Conservation (phyloP, 1,140 invertebrate genomes). For the Matsumurasca onukii region DNA sequence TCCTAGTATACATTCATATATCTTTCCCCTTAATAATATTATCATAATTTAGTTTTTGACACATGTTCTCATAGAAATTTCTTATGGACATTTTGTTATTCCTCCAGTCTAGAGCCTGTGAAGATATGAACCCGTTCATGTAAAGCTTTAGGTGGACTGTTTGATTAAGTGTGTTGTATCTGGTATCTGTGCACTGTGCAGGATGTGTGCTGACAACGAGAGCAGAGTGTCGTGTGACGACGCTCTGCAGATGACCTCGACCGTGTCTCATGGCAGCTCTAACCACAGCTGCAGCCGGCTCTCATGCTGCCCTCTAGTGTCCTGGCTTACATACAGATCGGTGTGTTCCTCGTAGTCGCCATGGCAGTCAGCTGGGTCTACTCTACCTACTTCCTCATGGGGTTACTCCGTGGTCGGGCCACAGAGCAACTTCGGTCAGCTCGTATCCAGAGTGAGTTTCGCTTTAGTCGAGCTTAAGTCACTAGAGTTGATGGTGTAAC, state of each 20-base stretch:
- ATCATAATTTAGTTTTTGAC: too few relatives aligned
- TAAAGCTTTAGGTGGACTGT: too few relatives aligned
- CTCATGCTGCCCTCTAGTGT: slow-evolving; percentile 87
- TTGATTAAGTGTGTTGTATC: background rate
- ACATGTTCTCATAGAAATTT: too few relatives aligned
- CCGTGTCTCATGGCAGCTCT: slow-evolving; percentile 91
- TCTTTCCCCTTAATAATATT: too few relatives aligned
- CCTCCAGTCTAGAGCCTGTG: too few relatives aligned
- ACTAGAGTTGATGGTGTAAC: too few relatives aligned
- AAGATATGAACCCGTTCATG: too few relatives aligned
- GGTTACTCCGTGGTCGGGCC: slow-evolving; percentile 72
- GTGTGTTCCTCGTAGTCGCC: slow-evolving; percentile 83
- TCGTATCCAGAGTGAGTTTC: slow-evolving; percentile 46
- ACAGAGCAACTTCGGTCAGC: slow-evolving; percentile 55
- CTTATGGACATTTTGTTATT: too few relatives aligned
- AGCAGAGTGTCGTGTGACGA: background rate
- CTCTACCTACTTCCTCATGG: slow-evolving; percentile 90
- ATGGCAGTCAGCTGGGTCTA: slow-evolving; percentile 91
- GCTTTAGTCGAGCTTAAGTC: too few relatives aligned
- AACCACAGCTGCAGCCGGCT: slow-evolving; percentile 88
- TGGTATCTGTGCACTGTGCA: background rate
- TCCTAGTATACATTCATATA: too few relatives aligned
- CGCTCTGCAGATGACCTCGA: background rate
- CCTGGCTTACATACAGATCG: slow-evolving; percentile 91
- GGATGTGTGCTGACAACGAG: background rate